phyloP scores from a whole-genome alignment of 2,113 vertebrate species.

The Amblyornis subalaris region DNA sequence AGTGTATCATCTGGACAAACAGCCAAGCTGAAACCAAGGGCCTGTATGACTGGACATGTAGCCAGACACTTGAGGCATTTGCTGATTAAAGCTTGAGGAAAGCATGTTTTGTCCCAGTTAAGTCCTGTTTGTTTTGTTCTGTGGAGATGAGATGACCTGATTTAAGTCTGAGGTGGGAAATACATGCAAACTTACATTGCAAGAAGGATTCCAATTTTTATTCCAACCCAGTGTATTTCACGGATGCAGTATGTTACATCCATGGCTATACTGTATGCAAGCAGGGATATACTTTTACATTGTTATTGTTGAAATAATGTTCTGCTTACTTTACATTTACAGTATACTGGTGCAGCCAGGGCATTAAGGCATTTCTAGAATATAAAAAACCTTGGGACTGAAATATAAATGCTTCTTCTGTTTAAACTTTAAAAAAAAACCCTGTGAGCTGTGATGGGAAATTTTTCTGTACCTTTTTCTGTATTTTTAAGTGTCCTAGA shows the following conservation, averaged over 20 bases:
- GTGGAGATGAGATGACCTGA: not conserved
- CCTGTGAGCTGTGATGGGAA: not conserved
- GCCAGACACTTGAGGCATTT: not conserved
- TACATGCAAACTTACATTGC: not conserved
- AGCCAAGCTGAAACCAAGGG: not conserved
- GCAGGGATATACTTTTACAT: not conserved
- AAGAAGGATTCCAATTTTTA: not conserved
- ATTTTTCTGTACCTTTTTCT: not conserved
- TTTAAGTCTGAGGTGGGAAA: not conserved
- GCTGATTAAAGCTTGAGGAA: not conserved
- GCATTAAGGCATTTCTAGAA: not conserved
- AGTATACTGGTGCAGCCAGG: not conserved
- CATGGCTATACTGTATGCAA: not conserved
- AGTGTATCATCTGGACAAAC: not conserved
- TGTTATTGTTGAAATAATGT: not conserved
- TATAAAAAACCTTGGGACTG: not conserved
- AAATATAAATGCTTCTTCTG: not conserved
- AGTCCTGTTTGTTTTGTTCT: not conserved
- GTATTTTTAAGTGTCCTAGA: not conserved
- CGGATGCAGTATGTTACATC: not conserved
- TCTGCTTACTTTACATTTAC: not conserved
- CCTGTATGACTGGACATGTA: not conserved
- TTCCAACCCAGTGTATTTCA: rapidly evolving
- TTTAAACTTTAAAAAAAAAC: not conserved
- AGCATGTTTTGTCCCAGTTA: not conserved